These are phyloP conservation scores for Apotomis capreana DNA, from an alignment of 2,888 invertebrate species.

Conservation along the genomic window DNA sequence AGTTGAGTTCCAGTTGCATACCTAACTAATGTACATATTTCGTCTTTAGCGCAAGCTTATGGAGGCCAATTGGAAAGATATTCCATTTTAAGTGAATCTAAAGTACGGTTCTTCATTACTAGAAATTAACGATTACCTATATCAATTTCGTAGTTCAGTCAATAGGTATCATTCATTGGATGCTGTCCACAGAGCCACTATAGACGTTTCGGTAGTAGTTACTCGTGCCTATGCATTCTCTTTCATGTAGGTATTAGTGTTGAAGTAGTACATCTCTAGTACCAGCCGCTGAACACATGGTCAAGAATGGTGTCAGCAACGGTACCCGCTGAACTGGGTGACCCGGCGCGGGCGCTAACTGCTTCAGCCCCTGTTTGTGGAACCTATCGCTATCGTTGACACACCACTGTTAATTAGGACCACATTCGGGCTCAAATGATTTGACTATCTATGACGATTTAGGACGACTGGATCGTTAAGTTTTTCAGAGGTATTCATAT, in stretches of 20 bases:
- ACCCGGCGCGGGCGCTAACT: constrained; percentile 64
- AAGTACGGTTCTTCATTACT: no score
- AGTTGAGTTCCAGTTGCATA: no score
- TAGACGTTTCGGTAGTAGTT: no score
- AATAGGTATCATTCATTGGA: no score
- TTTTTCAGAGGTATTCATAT: no score
- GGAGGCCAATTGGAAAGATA: no score
- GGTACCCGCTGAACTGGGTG: constrained; percentile 70
- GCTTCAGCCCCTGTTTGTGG: constrained; percentile 59
- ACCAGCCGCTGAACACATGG: constrained; percentile 1
- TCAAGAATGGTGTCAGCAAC: constrained; percentile 53
- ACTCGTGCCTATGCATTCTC: background rate
- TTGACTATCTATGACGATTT: background rate
- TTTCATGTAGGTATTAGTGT: background rate
- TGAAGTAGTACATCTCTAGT: background rate
- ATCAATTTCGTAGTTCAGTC: no score
- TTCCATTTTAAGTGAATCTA: no score
- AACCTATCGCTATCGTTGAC: constrained; percentile 51
- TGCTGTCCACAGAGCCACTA: no score
- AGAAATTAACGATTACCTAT: no score
- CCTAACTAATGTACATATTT: no score
- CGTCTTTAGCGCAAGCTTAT: no score
- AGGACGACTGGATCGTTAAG: background rate
- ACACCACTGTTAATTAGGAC: constrained; percentile 53
- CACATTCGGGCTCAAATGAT: constrained; percentile 1